Percentiles rank a stretch among this genome's conserved stretches.
Evolutionary conservation across 2,113 vertebrate species (phyloP).

Genomic region (Xenopus borealis): DNA sequence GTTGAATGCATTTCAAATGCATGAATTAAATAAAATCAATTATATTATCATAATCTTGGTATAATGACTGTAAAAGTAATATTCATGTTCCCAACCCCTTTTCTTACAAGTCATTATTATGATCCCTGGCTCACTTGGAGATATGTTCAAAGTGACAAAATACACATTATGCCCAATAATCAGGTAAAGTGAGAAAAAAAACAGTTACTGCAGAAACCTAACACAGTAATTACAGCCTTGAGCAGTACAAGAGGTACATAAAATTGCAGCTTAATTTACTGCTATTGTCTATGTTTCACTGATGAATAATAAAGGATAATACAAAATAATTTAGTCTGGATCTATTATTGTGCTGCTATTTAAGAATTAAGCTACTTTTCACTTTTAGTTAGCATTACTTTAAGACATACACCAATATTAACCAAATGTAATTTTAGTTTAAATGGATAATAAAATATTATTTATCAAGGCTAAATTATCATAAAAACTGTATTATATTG

Average conservation of each 20-base stretch:
- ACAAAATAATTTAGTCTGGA: neutral
- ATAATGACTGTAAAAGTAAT: too few relatives aligned
- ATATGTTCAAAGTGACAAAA: constrained; percentile 6
- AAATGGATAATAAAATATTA: too few relatives aligned
- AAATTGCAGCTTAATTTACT: neutral
- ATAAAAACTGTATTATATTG: too few relatives aligned
- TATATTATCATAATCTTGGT: too few relatives aligned
- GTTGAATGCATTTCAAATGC: too few relatives aligned
- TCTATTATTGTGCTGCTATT: neutral
- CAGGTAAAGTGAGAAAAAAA: neutral
- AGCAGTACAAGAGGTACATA: neutral
- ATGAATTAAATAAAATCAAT: too few relatives aligned
- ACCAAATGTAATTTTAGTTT: too few relatives aligned
- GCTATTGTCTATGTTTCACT: neutral
- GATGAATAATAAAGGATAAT: neutral
- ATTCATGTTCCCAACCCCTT: neutral
- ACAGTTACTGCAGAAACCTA: neutral
- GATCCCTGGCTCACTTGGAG: neutral
- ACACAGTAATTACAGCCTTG: neutral
- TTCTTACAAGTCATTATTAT: neutral
- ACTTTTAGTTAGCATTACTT: neutral
- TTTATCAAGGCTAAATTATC: too few relatives aligned
- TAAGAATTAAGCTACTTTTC: neutral
- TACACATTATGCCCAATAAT: constrained; percentile 2
- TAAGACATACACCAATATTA: too few relatives aligned